Base-by-base conservation (phyloP, 2,888 invertebrate genomes). In the Eupithecia pulchellata region DNA sequence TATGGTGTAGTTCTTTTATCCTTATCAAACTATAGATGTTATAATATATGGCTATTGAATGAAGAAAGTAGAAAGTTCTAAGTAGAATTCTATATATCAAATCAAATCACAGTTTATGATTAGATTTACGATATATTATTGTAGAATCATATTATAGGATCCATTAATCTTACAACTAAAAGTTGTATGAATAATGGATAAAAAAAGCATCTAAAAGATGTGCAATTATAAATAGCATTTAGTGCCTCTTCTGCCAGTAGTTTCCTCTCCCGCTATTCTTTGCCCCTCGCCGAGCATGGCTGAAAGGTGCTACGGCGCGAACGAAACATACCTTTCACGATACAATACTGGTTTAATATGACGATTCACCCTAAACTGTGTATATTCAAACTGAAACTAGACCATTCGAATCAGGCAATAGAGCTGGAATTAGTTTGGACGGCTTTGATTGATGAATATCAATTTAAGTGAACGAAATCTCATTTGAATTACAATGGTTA, bases 271-370 rank as follows among this genome's bases (percentile, higher is more conserved):
- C 17, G 62, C 36, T 79, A 75, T 68, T 86, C 85, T 79, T 52
- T 81, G 78, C 62, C 80, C 69, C 77, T 78, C 81, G 81, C 76
- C 78, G 79, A 77, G 79, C 82, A 79, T 77, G 79, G 82, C 84
- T 83, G 86, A 87, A 89, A 92, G 91, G 91, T 91, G 89, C 85
- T 81, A 82, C 85, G 82, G 88, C 83, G 89, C 84, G 88, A 88
- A 88, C 84, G 85, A 85, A 88, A 88, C 89, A 87, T 90, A 91
- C 91, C 91, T 91, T 88, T 82, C 84, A 78, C 81, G 82, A 86
- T 79, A 87, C 90, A 91, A 91, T 88, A 77, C 80, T 78, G 86
- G 84, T 91, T 91, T 90, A 90, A 89, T 91, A 90, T 87, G 82
- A 82, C 85, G 86, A 86, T 86, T 88, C 88, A 87, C 85, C 86